Percentiles rank a stretch among this genome's conserved stretches.
These are phyloP conservation scores for Tetrapedia diversipes DNA, from an alignment of 2,888 invertebrate species.

Conservation along the genomic window DNA sequence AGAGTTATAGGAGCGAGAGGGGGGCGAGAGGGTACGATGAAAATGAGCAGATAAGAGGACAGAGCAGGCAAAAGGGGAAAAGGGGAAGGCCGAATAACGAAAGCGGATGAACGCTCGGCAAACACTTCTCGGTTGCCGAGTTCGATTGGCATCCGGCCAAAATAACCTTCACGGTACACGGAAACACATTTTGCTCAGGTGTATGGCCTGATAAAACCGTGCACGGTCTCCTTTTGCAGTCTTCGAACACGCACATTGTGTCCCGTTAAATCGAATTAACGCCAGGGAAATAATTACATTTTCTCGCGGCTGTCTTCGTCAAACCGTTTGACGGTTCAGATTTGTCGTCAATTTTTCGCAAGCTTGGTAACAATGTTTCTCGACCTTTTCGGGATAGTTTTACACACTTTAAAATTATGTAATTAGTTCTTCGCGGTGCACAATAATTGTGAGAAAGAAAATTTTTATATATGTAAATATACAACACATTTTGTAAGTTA, in stretches of 20 bases:
- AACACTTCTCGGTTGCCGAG: constrained; percentile 55
- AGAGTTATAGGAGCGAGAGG: too few species aligned
- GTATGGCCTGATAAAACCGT: constrained; percentile 17
- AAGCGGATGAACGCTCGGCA: constrained; percentile 54
- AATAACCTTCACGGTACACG: constrained; percentile 41
- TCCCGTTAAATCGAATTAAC: constrained; percentile 8
- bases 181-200: constrained; percentile 42
- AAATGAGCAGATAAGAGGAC: constrained; percentile 32
- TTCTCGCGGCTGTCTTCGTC: neutral
- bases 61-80: constrained; percentile 18
- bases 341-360: neutral
- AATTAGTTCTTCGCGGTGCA: too few species aligned
- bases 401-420: too few species aligned
- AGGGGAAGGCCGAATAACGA: constrained; percentile 26
- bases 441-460: too few species aligned
- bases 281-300: constrained; percentile 10
- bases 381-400: too few species aligned
- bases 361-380: too few species aligned
- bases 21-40: constrained; percentile 5
- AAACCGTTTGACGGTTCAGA: neutral
- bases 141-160: constrained; percentile 56
- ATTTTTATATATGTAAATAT: too few species aligned
- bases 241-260: constrained; percentile 5
- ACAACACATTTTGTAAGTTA: too few species aligned
- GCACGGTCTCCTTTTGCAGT: neutral